Evolutionary conservation across 2,113 vertebrate genomes (phyloP), one percentile per base, ranked within the genome.

Genomic region (Formicarius rufipectus): DNA sequence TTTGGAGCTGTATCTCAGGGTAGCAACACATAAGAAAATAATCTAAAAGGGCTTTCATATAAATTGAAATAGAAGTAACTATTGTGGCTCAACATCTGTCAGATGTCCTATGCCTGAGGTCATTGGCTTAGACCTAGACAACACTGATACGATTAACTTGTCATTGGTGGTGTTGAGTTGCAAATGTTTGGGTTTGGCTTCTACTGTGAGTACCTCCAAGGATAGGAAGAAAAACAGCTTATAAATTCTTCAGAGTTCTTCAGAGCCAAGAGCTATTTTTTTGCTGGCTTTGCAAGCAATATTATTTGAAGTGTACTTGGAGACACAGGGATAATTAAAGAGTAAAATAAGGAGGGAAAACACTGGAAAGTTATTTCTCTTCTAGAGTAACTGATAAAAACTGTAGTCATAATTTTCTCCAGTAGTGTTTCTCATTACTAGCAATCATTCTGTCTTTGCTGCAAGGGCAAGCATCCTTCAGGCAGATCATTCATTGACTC

Each of bases 181-280:
- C 95, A 97, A 96, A 97, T 39, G 87, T 96, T 90, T 95, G 92
- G 78, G 86, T 95, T 96, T 97, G 91, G 53, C 91, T 96, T 97
- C 85, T 72, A 64, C 68, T 96, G 90, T 85, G 91, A 95, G 42
- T 86, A 88, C 86, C 66, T 96, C 58, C 76, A 92, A 93, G 87
- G 69, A 89, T 21, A 96, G 82, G 55, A 97, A 71, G 81, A 81
- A 97, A 97, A 98, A 93, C 82, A 97, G 90, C 49, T 96, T 97
- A 96, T 97, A 97, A 97, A 97, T 98, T 97, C 89, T 97, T 96
- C 95, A 90, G 92, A 15, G 66, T 86, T 91, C 89, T 90, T 96
- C 95, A 62, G 87, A 97, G 92, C 91, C 92, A 94, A 97, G 55
- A 90, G 64, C 31, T 90, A 91, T 90, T 96, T 91, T 92, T 91